Evolutionary conservation across 1,140 invertebrate genomes (phyloP), one percentile per base, ranked within the genome.

Genomic region (Vollenhovia emeryi): DNA sequence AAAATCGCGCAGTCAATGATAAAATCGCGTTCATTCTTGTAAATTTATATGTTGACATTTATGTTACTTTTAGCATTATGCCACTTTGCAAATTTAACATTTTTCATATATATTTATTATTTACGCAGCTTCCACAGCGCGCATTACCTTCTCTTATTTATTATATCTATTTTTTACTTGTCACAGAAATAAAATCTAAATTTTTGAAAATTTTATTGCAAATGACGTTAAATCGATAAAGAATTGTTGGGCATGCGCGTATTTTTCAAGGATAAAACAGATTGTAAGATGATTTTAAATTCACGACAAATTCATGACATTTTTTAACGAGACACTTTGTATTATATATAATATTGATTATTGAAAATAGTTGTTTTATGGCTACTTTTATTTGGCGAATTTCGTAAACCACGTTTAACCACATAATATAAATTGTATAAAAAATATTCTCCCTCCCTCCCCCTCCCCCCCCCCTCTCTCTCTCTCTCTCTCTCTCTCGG

Each of bases 191-290:
- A 2, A 33, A 9, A 50, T 73, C 18, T 52, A 50, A 33, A 52
- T 73, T 73, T 13, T 52, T 50, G 33, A 3, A 13, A 33, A 33
- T 33, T 68, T 43, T n/a, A 18, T 33, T 71, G 45, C 18, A 8
- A 50, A 50, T 48, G 43, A 48, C 24, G 48, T 45, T 30, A 69
- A 40, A 69, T 43, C 33, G 40, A 66, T 66, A 66, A 66, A 68
- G 24, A 45, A 45, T 24, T 66, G 6, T 68, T 30, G 9, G 9
- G 24, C 15, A 30, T 30, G n/a, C 11, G 9, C 33, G 6, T 64
- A 36, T 27, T 50, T 48, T 71, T 30, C n/a, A 30, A 50, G 50
- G 5, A 27, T 71, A 27, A 27, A 71, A 24, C 9, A 40, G 9
- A 9, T 66, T 66, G 18, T 60, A 40, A 66, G 11, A 36, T 64